Evolutionary conservation across 2,113 vertebrate species (phyloP).

Genomic region (Vulpes vulpes): DNA sequence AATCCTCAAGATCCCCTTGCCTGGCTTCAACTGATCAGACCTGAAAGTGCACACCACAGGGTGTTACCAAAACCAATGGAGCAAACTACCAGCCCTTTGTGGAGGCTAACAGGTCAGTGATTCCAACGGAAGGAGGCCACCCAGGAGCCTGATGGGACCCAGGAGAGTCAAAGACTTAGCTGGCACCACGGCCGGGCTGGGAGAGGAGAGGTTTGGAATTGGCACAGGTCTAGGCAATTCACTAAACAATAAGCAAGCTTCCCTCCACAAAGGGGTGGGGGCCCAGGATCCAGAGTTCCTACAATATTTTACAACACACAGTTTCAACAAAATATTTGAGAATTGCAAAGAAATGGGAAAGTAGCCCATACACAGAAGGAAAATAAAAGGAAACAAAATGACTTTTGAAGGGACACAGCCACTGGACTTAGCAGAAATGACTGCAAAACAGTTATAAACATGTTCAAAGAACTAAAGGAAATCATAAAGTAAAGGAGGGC

Average conservation of each 20-base stretch:
- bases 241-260: not conserved
- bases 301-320: not conserved
- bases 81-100: not conserved
- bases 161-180: not conserved
- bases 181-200: too few species aligned
- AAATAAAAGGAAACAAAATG: not conserved
- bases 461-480: not conserved
- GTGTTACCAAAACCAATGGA: not conserved
- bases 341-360: not conserved
- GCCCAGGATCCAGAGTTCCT: not conserved
- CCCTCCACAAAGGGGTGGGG: not conserved
- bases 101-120: not conserved
- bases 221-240: not conserved
- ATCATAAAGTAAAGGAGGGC: not conserved
- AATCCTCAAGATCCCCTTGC: not conserved
- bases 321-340: not conserved
- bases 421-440: not conserved
- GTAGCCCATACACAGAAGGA: not conserved
- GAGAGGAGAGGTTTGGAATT: not conserved
- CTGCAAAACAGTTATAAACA: not conserved
- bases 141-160: not conserved
- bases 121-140: not conserved
- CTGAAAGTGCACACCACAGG: too few species aligned
- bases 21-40: not conserved
- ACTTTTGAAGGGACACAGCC: not conserved